phyloP scores from a whole-genome alignment of 2,888 invertebrate species.

The Isotomurus palustris region DNA sequence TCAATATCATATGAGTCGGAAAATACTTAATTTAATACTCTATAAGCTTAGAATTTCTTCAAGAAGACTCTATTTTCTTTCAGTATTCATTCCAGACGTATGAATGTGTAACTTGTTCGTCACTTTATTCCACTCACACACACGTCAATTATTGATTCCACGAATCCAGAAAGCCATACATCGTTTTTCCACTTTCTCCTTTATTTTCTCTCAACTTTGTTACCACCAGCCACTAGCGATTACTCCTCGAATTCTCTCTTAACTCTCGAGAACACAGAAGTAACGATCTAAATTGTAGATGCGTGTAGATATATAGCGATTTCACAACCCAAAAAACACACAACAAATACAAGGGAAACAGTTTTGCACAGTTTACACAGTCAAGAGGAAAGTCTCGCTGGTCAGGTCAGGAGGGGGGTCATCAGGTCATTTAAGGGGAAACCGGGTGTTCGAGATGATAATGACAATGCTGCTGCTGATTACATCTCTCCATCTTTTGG shows the following conservation, averaged over 20 bases:
- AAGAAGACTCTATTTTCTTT: background rate
- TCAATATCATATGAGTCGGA: background rate
- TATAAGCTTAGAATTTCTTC: background rate
- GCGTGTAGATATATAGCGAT: background rate
- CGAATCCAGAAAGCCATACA: too few relatives aligned
- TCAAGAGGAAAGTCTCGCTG: background rate
- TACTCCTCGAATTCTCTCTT: too few relatives aligned
- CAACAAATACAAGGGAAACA: slow-evolving; percentile 1
- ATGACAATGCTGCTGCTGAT: background rate
- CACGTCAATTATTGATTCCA: slow-evolving; percentile 4
- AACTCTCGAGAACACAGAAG: too few relatives aligned
- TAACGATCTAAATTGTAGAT: too few relatives aligned
- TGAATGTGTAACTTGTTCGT: background rate
- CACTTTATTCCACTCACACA: slow-evolving; percentile 1
- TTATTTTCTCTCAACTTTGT: background rate
- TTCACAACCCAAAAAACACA: slow-evolving; percentile 12
- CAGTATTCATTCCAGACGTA: background rate
- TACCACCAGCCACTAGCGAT: too few relatives aligned
- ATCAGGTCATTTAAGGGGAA: background rate
- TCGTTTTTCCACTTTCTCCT: background rate
- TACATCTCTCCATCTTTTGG: too few relatives aligned
- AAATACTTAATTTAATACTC: slow-evolving; percentile 4
- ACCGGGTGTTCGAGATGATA: background rate
- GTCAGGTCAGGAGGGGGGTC: background rate
- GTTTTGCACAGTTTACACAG: background rate